Evolutionary conservation across 64 coral and sea anemone species (phyloP).

Genomic region (Montipora cactus): DNA sequence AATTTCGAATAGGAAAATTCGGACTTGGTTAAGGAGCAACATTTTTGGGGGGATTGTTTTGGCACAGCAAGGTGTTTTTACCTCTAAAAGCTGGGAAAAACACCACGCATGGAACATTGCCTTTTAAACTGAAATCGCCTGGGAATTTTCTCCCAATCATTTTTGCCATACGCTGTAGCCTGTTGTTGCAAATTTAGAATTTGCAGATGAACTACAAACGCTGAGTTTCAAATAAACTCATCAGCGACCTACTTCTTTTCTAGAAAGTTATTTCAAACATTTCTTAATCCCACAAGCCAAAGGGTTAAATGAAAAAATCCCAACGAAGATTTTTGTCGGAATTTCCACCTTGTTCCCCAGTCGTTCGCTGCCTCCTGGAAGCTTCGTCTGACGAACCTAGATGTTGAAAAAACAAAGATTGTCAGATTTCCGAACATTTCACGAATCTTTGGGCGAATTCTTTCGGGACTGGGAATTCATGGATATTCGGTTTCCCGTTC

Average conservation of each 20-base stretch:
- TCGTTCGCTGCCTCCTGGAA: neutral
- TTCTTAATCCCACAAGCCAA: neutral
- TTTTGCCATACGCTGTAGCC: neutral
- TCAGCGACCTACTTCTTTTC: neutral
- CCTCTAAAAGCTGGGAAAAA: too few relatives aligned
- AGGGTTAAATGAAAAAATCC: constrained; percentile 42
- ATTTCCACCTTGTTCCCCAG: neutral
- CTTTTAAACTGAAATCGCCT: too few relatives aligned
- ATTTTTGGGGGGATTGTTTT: too few relatives aligned
- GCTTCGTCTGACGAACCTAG: constrained; percentile 5
- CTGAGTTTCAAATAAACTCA: neutral
- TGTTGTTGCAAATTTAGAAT: neutral
- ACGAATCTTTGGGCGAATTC: too few relatives aligned
- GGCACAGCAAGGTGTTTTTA: neutral
- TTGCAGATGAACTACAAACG: neutral
- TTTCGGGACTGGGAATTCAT: too few relatives aligned
- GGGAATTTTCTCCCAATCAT: too few relatives aligned
- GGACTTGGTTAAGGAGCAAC: too few relatives aligned
- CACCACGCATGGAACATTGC: too few relatives aligned
- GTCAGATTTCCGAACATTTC: neutral
- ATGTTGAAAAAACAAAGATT: neutral
- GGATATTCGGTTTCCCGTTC: too few relatives aligned
- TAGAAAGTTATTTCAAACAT: neutral
- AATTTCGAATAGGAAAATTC: too few relatives aligned
- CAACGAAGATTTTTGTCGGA: constrained; percentile 23